phyloP scores from a whole-genome alignment of 2,113 vertebrate species.

The Girardinichthys multiradiatus region DNA sequence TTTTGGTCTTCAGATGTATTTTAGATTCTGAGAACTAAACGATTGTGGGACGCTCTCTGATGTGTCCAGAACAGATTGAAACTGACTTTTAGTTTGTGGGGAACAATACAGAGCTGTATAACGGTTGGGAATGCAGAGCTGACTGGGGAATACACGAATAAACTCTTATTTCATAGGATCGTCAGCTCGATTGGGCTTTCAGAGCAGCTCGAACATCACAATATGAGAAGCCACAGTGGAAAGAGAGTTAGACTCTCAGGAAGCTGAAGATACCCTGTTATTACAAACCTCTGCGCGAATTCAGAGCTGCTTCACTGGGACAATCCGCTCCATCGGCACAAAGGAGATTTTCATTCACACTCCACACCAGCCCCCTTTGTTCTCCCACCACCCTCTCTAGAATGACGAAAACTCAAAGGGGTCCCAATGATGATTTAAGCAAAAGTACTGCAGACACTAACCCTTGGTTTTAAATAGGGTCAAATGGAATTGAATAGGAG shows the following conservation, averaged over 20 bases:
- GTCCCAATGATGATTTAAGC: constrained; percentile 51
- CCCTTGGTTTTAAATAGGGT: constrained; percentile 23
- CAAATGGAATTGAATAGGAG: constrained; percentile 43
- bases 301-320: constrained; percentile 50
- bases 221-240: constrained; percentile 36
- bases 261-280: constrained; percentile 62
- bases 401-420: constrained; percentile 30
- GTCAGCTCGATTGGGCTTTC: constrained; percentile 17
- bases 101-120: constrained; percentile 29
- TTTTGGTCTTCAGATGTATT: constrained; percentile 6
- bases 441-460: constrained; percentile 49
- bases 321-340: constrained; percentile 41
- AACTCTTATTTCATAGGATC: constrained; percentile 32
- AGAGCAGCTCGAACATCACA: constrained; percentile 47
- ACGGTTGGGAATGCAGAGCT: constrained; percentile 14
- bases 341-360: constrained; percentile 47
- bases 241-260: constrained; percentile 39
- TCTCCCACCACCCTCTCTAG: constrained; percentile 30
- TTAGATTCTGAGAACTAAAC: constrained; percentile 14
- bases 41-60: background rate
- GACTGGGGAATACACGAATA: constrained; percentile 12
- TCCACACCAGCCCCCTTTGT: constrained; percentile 35
- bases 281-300: constrained; percentile 56
- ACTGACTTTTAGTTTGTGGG: constrained; percentile 12
- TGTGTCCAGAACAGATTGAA: background rate